Evolutionary conservation across 2,888 invertebrate species (phyloP), one percentile per base, ranked within the genome.

Genomic region (Limnephilus marmoratus): DNA sequence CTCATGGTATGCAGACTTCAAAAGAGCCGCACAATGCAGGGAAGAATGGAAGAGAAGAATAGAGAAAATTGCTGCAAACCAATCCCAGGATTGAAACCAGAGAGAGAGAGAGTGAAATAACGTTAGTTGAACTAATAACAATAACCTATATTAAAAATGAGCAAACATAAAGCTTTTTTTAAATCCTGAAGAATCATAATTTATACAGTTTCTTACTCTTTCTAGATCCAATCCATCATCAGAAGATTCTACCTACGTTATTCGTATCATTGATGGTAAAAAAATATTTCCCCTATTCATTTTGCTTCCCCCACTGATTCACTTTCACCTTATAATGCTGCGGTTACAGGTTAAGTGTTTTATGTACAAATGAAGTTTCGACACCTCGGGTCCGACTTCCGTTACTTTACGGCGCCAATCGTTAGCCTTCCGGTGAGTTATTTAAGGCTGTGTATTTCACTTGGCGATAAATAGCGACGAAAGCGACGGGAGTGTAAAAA

Each of bases 321-420:
- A 49, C 29, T 45, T 86, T 18, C 29, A 45, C 86, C 41, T 45
- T 45, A 29, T 68, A 68, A 68, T 68, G 29, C 41, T n/a, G 49
- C 9, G 68, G 87, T 49, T 87, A 68, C 53, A 87, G 45, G 45
- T 45, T 45, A 34, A 87, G 34, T 68, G 87, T 87, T 87, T 87
- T 68, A 87, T 68, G 31, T 87, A 45, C 41, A 53, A 37, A 86
- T 31, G 68, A 68, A 68, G 53, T 87, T 87, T 87, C 87, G 87
- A 87, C 87, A 87, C 87, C 87, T 87, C 68, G 87, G 68, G 87
- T 53, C 31, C 31, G 87, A 68, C 34, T 87, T 87, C 87, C 87
- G 53, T 68, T 87, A 87, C 87, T 87, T 87, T 87, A 87, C 31
- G 29, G 53, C 53, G 29, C 87, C 68, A 87, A 87, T 37, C 29